phyloP scores from a whole-genome alignment of 2,113 vertebrate species.

The Mustelus asterias region DNA sequence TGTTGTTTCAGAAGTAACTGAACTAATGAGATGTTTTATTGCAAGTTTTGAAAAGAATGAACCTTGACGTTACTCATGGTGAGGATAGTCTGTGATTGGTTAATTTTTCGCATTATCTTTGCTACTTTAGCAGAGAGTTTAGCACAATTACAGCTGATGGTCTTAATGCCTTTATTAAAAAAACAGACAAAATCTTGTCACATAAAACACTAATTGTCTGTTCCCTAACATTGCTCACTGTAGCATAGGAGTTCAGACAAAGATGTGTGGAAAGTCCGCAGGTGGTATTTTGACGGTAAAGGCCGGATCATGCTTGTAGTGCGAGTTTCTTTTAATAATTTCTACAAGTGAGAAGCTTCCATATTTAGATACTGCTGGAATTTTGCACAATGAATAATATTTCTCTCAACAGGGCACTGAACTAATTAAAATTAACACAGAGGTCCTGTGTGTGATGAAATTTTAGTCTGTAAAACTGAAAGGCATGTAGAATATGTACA shows the following conservation, averaged over 20 bases:
- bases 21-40: background rate
- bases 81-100: background rate
- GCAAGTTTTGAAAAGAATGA: background rate
- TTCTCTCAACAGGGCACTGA: background rate
- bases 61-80: background rate
- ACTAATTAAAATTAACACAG: background rate
- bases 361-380: background rate
- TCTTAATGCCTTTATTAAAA: background rate
- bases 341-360: background rate
- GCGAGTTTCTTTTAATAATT: background rate
- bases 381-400: background rate
- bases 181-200: background rate
- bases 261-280: background rate
- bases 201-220: background rate
- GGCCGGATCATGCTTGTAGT: background rate
- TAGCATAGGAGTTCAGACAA: background rate
- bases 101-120: background rate
- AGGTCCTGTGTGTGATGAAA: background rate
- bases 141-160: background rate
- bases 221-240: background rate
- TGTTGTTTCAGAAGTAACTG: background rate
- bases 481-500: background rate
- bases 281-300: background rate
- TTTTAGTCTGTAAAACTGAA: background rate
- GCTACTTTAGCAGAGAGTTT: background rate